Percentiles rank a stretch among this genome's conserved stretches.
phyloP scores from a whole-genome alignment of 1,140 invertebrate species.

The Helicoverpa zea region DNA sequence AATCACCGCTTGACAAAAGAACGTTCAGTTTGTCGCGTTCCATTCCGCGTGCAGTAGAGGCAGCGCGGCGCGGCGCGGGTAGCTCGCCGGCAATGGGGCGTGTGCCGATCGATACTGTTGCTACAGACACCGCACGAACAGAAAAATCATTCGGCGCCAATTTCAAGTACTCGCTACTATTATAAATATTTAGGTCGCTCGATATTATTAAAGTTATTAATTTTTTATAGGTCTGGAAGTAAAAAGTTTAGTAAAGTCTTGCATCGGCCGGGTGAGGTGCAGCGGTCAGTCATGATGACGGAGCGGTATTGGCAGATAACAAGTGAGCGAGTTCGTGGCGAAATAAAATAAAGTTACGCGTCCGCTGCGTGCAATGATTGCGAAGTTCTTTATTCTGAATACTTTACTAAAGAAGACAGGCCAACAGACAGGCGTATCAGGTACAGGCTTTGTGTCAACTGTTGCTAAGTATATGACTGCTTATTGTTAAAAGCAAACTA shows the following conservation, averaged over 20 bases:
- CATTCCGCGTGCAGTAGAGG: conserved; percentile 67
- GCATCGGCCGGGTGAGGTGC: not conserved
- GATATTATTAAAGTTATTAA: conserved; percentile 31
- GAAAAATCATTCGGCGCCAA: conserved; percentile 77
- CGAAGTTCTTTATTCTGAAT: conserved; percentile 21
- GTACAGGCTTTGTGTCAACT: not conserved
- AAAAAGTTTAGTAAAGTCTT: not conserved
- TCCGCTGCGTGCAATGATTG: conserved; percentile 29
- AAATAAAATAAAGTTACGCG: conserved; percentile 27
- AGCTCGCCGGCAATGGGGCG: conserved; percentile 73
- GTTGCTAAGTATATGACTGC: no score
- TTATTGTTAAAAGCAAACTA: no score
- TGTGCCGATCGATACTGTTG: conserved; percentile 76
- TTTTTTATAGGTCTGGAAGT: not conserved
- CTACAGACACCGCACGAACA: conserved; percentile 59
- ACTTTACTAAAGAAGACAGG: not conserved
- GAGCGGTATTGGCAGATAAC: conserved; percentile 57
- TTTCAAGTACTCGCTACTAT: conserved; percentile 61
- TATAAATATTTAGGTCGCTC: conserved; percentile 42
- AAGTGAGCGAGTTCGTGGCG: conserved; percentile 7
- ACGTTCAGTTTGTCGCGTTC: conserved; percentile 60
- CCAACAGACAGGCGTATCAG: not conserved
- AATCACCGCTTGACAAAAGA: conserved; percentile 69
- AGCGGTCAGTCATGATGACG: conserved; percentile 56
- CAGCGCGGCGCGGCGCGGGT: conserved; percentile 39